Conservation (phyloP, 1,140 invertebrate species). For the Lasioglossum albipes region DNA sequence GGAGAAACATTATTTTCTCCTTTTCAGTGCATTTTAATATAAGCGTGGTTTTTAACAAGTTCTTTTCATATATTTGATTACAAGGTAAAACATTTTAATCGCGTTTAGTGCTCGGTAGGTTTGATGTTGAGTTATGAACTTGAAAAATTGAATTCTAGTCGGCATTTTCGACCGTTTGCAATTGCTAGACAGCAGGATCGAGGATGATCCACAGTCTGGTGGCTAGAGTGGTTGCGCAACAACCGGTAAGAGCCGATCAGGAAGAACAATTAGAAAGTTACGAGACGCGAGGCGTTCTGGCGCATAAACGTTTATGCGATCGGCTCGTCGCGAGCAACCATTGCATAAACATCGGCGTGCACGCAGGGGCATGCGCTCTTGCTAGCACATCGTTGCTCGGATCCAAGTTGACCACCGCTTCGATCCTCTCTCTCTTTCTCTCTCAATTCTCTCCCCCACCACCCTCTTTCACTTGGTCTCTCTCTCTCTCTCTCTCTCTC, state of each 20-base stretch:
- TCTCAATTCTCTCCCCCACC: neutral
- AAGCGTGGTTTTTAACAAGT: no score
- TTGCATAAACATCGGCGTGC: slow-evolving; percentile 35
- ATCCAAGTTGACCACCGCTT: neutral
- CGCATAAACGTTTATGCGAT: slow-evolving; percentile 54
- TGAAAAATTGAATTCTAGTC: no score
- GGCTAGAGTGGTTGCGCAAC: slow-evolving; percentile 48
- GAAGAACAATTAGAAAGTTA: slow-evolving; percentile 75
- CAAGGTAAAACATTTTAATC: no score
- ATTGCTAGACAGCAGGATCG: no score
- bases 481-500: slow-evolving; percentile 16
- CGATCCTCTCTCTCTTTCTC: slow-evolving; percentile 26
- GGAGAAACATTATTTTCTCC: no score
- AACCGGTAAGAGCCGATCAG: slow-evolving; percentile 65
- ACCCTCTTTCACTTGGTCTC: slow-evolving; percentile 4
- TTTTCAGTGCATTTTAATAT: no score
- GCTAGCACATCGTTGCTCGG: slow-evolving; percentile 17
- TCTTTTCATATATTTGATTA: no score
- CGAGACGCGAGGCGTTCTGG: slow-evolving; percentile 31
- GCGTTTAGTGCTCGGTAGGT: no score
- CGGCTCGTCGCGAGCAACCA: neutral
- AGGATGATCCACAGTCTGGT: no score
- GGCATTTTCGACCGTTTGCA: no score
- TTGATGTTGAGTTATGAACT: no score
- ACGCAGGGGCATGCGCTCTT: slow-evolving; percentile 11